Base-by-base conservation (phyloP, 2,113 vertebrate species). In the Tachysurus vachellii region DNA sequence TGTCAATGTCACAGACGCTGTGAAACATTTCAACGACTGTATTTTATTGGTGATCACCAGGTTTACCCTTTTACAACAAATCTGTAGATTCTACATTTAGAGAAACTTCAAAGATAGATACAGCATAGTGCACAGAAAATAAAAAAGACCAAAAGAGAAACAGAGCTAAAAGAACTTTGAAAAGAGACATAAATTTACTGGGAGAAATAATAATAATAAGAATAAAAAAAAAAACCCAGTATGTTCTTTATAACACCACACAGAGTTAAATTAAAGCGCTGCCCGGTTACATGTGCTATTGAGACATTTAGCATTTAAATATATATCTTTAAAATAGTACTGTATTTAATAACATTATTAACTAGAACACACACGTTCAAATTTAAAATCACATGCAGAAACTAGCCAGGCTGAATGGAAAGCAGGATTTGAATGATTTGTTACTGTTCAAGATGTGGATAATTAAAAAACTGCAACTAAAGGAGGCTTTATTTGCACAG, bases 21-120 rank as follows among this genome's bases (percentile, higher is more conserved):
- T 82, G 21, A 21, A 71, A 66, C 85, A 86, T 89, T 84, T 91
- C 93, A 95, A 87, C 95, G 94, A 94, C 95, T 95, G 92, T 93
- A 92, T 93, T 96, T 97, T 97, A 97, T 98, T 97, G 89, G 91
- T 93, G 91, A 94, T 94, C 92, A 94, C 90, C 92, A 95, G 94
- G 94, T 94, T 94, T 95, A 93, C 89, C 93, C 93, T 93, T 95
- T 94, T 91, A 96, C 96, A 96, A 95, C 94, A 94, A 92, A 95
- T 95, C 88, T 92, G 89, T 89, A 92, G 90, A 91, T 90, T 93
- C 86, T 90, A 92, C 91, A 80, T 88, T 89, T 87, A 92, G 91
- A 92, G 92, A 90, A 90, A 90, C 54, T 88, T 92, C 92, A 90
- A 93, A 92, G 91, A 93, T 92, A 94, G 93, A 94, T 96, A 96